Base-by-base conservation (phyloP, 2,113 vertebrate species). In the Dunckerocampus dactyliophorus region DNA sequence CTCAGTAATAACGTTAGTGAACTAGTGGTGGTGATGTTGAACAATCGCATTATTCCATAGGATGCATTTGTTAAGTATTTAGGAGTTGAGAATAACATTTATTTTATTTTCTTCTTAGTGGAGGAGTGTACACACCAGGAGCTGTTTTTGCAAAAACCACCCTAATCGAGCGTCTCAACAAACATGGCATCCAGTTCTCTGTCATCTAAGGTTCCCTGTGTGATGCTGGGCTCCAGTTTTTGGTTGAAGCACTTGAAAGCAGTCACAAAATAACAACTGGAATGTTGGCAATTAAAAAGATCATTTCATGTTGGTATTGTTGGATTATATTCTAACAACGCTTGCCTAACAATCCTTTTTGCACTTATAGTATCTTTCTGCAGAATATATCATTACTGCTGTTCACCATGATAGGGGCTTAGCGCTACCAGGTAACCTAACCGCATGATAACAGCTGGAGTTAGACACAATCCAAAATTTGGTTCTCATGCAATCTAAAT, bases 71-170 rank as follows among this genome's bases (percentile, higher is more conserved):
- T 17, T 10, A 15, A 1, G 31, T 34, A 11, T 34, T 53, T 34
- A 34, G 1, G 37, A 56, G 21, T 16, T 59, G 15, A 8, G 0
- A n/a, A 4, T 39, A 4, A 52, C 48, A 24, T 2, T 0, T 1
- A 43, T 19, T 42, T 34, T 19, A 15, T 39, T 50, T 17, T 5
- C 21, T 69, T 50, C 6, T 37, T 84, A 99, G 96, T 54, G 97
- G 97, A 31, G 95, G 97, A 0, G 95, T 99, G 0, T 98, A 94
- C 76, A 90, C 93, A 46, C 96, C 97, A 0, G 96, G 93, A 88
- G 95, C 94, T 4, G 93, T 69, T 12, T 99, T 99, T 74, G 92
- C 83, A 31, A 94, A 91, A 84, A 98, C 95, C 69, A 95, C 91
- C 31, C 73, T 98, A 72, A 91, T 95, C 12, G 89, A 98, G 62